Conservation (phyloP, 2,797 vertebrate genomes). For the Gambelia wislizenii region DNA sequence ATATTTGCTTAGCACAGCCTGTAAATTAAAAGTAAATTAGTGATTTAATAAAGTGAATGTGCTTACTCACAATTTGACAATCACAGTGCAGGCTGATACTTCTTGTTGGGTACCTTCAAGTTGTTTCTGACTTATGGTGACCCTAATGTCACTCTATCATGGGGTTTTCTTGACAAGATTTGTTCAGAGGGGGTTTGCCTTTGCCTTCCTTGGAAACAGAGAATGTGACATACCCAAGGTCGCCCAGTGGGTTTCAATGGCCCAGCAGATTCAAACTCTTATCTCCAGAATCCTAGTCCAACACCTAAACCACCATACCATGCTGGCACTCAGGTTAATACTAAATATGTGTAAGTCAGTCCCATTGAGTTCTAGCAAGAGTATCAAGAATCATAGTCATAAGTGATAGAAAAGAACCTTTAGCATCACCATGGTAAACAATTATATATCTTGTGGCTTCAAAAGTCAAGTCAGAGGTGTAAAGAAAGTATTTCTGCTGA, state of each 20-base stretch:
- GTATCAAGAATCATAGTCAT: neutral
- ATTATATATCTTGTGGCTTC: neutral
- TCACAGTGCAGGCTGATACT: rapidly evolving
- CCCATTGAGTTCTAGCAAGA: neutral
- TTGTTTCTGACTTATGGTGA: too few species aligned
- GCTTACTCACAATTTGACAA: neutral
- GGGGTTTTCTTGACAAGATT: too few species aligned
- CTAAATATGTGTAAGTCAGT: neutral
- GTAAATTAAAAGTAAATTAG: conserved; percentile 67
- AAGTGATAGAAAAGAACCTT: neutral
- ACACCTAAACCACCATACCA: too few species aligned
- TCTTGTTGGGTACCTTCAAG: too few species aligned
- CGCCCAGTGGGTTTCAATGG: too few species aligned
- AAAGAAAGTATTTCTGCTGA: neutral
- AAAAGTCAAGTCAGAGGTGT: neutral
- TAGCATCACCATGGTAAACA: neutral
- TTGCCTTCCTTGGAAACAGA: too few species aligned
- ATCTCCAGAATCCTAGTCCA: too few species aligned
- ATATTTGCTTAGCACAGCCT: conserved; percentile 70
- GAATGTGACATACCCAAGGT: too few species aligned
- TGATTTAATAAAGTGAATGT: neutral
- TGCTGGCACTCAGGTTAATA: neutral
- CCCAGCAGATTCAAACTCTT: too few species aligned
- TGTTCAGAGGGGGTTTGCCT: too few species aligned
- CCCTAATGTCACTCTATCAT: too few species aligned